phyloP scores from a whole-genome alignment of 2,113 vertebrate species.

The Cinclus mexicanus region DNA sequence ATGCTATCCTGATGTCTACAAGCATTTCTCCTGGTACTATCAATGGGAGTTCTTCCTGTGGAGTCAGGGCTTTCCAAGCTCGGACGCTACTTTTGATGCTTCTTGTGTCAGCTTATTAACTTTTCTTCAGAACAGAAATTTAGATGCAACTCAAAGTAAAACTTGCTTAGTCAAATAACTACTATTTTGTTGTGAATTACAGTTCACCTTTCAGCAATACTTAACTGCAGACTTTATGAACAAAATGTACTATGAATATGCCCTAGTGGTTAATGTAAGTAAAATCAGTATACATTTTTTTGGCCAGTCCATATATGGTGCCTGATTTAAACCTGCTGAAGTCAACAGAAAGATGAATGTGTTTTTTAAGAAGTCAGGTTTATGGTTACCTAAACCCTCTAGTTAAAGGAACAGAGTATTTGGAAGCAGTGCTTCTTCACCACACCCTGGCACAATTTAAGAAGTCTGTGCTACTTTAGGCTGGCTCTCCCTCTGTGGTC shows the following conservation, averaged over 20 bases:
- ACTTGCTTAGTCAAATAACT: background rate
- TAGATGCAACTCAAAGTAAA: background rate
- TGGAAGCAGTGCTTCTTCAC: background rate
- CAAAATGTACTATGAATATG: background rate
- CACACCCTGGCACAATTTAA: background rate
- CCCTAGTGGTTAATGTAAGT: background rate
- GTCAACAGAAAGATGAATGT: background rate
- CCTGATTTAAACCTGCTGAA: background rate
- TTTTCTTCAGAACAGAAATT: background rate
- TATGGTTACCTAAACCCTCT: background rate
- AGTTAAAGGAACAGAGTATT: background rate
- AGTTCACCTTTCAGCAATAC: background rate
- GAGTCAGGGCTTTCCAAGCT: background rate
- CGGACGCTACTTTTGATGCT: background rate
- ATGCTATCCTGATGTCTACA: constrained; percentile 29
- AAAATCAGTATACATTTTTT: background rate
- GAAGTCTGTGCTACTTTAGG: background rate
- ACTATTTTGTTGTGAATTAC: background rate
- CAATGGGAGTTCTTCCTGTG: background rate
- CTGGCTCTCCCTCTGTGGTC: background rate
- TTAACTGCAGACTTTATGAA: background rate
- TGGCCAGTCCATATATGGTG: background rate
- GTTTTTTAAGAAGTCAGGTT: background rate
- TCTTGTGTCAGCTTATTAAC: background rate
- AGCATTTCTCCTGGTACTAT: background rate